Conservation (phyloP, 2,113 vertebrate species). For the Pseudolaguvia tuberculata region DNA sequence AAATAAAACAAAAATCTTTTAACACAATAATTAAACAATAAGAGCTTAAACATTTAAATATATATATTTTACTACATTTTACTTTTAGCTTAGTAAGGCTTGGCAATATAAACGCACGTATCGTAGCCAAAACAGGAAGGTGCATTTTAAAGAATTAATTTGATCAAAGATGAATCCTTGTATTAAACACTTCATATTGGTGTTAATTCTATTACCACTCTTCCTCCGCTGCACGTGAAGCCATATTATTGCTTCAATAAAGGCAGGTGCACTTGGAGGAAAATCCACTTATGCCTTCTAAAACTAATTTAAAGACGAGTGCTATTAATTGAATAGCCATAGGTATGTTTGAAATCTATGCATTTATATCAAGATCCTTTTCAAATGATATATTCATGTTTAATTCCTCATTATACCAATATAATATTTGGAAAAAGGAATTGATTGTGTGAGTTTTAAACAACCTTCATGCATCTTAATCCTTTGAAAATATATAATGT, state of each 20-base stretch:
- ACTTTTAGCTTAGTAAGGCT: background rate
- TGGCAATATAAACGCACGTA: background rate
- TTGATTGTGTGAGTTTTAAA: background rate
- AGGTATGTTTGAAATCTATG: background rate
- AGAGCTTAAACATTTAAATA: background rate
- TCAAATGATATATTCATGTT: background rate
- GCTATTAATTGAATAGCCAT: background rate
- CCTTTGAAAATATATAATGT: conserved; percentile 10
- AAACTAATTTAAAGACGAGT: background rate
- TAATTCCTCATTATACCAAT: background rate
- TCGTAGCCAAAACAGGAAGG: background rate
- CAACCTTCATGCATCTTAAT: conserved; percentile 26
- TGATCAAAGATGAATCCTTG: background rate
- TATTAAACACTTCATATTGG: background rate
- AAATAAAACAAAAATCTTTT: background rate
- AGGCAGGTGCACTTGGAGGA: background rate
- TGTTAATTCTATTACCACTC: background rate
- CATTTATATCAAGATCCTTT: background rate
- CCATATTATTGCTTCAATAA: background rate
- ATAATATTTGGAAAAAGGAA: background rate
- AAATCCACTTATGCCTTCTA: background rate
- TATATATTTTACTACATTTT: background rate
- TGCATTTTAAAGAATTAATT: background rate
- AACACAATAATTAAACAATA: background rate
- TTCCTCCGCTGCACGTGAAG: conserved; percentile 5